Evolutionary conservation across 2,113 vertebrate genomes (phyloP), one percentile per base, ranked within the genome.

Genomic region (Castor canadensis): DNA sequence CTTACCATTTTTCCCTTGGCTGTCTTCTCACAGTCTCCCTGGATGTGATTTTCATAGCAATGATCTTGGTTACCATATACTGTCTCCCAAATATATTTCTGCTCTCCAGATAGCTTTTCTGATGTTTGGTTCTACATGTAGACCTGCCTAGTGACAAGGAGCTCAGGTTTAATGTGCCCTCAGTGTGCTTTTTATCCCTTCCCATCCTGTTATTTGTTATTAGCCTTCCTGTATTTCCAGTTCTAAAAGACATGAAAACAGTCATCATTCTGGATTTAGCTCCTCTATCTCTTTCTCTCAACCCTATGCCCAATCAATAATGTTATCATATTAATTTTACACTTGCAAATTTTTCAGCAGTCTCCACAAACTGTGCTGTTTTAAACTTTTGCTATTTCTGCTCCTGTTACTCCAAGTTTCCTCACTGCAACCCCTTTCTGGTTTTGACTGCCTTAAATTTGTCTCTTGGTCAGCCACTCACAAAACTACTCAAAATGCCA

Each of bases 401-500:
- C 19, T 75, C 40, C 17, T 28, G n/a, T 69, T 38, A n/a, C 47
- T 52, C 47, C 38, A 71, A 16, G 10, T 69, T 52, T 52, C 43
- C 43, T 66, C 47, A n/a, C 26, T 54, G 16, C 4, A 89, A 60
- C 54, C 12, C 5, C 5, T 73, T 91, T n/a, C 62, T 73, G 10
- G 67, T 9, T 35, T 60, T 52, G 28, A 12, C 30, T 38, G 10
- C 38, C 24, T 67, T 87, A 77, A 91, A 77, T 62, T 62, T 38
- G 26, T 10, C 62, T 83, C 67, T 66, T 11, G 47, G 38, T 89
- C 26, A 66, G 16, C 35, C 11, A 71, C 47, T 49, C 56, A 64
- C 52, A 76, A n/a, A 89, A 58, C 47, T 66, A 64, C 76, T 17
- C 17, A 58, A 88, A 89, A 80, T n/a, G 16, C n/a, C 69, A 87